These are phyloP conservation scores for Plecturocebus donacophilus DNA, from an alignment of 2,113 vertebrate species.

Conservation along the genomic window DNA sequence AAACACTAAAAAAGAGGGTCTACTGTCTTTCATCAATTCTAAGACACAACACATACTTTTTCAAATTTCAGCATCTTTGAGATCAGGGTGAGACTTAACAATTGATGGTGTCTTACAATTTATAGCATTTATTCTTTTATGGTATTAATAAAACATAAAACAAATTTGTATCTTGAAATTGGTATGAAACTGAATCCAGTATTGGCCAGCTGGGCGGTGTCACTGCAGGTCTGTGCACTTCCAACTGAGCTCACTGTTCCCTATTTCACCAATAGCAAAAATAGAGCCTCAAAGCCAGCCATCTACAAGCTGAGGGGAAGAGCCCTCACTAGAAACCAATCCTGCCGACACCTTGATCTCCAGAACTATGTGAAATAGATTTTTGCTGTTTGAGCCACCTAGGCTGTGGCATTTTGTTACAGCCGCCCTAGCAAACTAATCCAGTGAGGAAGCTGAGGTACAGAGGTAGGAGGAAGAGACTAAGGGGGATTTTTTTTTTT, in stretches of 20 bases:
- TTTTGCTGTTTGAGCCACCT: background rate
- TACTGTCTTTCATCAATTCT: background rate
- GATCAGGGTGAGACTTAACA: background rate
- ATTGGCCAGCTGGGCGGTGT: background rate
- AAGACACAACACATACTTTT: background rate
- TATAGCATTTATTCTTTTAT: background rate
- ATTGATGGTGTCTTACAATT: background rate
- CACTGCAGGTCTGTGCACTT: background rate
- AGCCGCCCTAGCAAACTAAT: background rate
- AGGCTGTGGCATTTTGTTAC: background rate
- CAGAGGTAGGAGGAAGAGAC: background rate
- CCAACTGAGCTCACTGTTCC: background rate
- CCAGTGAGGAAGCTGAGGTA: background rate
- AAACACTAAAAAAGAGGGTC: slow-evolving; percentile 9
- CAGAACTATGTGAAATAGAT: background rate
- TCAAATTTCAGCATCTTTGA: slow-evolving; percentile 5
- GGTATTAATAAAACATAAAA: background rate
- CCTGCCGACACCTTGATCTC: background rate
- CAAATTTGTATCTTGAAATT: background rate
- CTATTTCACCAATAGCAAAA: background rate
- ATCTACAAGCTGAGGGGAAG: background rate
- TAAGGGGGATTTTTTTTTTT: background rate
- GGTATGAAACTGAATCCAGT: background rate
- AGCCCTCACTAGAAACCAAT: background rate
- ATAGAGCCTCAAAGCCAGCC: background rate